Evolutionary conservation across 2,113 vertebrate species (phyloP).

Genomic region (Bettongia penicillata): DNA sequence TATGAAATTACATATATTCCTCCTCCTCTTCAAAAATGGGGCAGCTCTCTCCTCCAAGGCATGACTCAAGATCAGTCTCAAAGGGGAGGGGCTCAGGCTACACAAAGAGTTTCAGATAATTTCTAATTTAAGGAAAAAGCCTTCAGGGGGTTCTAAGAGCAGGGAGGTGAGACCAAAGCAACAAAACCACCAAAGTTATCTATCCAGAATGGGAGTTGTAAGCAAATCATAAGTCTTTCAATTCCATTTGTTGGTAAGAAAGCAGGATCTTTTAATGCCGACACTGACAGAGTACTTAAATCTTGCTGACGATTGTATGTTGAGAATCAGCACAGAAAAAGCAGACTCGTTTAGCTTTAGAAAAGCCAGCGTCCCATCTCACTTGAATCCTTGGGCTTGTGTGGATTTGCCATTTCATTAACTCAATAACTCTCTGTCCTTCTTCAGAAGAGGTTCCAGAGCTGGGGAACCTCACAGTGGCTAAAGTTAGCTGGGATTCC

Average conservation of each 20-base stretch:
- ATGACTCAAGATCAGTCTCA: constrained; percentile 28
- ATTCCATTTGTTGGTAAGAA: constrained; percentile 40
- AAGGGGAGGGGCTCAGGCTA: constrained; percentile 37
- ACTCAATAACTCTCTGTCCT: constrained; percentile 82
- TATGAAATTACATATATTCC: constrained; percentile 58
- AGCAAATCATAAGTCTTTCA: constrained; percentile 40
- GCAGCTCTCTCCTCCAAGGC: constrained; percentile 46
- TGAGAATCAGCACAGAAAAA: neutral
- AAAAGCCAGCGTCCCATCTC: neutral
- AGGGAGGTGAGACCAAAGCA: neutral
- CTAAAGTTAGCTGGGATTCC: constrained; percentile 89
- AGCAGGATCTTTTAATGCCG: constrained; percentile 41
- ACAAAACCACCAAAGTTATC: constrained; percentile 16
- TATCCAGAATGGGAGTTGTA: constrained; percentile 46
- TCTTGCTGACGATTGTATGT: neutral
- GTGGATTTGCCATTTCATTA: constrained; percentile 67
- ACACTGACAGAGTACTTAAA: neutral
- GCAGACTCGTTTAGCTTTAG: neutral
- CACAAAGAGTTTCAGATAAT: neutral
- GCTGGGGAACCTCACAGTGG: constrained; percentile 87
- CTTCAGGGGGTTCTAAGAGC: constrained; percentile 55
- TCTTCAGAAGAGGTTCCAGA: constrained; percentile 89
- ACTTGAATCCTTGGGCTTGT: constrained; percentile 19
- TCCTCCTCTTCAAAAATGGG: constrained; percentile 49
- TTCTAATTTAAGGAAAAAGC: constrained; percentile 15